Evolutionary conservation across 2,797 vertebrate genomes (phyloP).

Genomic region (Cetoscarus ocellatus): DNA sequence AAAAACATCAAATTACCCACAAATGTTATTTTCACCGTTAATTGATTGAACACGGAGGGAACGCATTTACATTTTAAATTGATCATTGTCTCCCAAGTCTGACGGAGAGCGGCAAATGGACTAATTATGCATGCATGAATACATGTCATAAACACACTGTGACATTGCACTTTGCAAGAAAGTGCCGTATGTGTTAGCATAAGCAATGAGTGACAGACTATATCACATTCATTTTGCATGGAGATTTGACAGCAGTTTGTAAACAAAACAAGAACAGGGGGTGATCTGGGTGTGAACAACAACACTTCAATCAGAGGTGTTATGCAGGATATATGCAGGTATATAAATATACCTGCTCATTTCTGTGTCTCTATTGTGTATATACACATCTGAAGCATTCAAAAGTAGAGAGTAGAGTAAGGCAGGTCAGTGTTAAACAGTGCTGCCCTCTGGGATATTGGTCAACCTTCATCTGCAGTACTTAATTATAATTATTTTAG

Average conservation of each 20-base stretch:
- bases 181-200: constrained; percentile 38
- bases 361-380: too few relatives aligned
- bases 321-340: too few relatives aligned
- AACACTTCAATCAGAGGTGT: constrained; percentile 1
- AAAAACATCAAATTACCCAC: constrained; percentile 49
- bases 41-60: constrained; percentile 63
- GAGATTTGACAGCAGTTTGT: constrained; percentile 35
- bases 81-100: constrained; percentile 70
- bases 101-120: constrained; percentile 57
- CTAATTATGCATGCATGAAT: constrained; percentile 68
- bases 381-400: too few relatives aligned
- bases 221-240: constrained; percentile 47
- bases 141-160: constrained; percentile 46
- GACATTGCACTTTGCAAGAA: constrained; percentile 31
- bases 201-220: constrained; percentile 57
- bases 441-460: too few relatives aligned
- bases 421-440: too few relatives aligned
- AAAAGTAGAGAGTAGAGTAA: too few relatives aligned
- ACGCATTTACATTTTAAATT: constrained; percentile 76
- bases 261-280: constrained; percentile 28
- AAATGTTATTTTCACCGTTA: constrained; percentile 58
- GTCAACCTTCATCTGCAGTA: too few relatives aligned
- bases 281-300: constrained; percentile 11
- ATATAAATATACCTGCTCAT: too few relatives aligned
- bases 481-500: too few relatives aligned